Percentiles rank a stretch among this genome's conserved stretches.
phyloP scores from a whole-genome alignment of 2,113 vertebrate species.

The Oryzias woworae region DNA sequence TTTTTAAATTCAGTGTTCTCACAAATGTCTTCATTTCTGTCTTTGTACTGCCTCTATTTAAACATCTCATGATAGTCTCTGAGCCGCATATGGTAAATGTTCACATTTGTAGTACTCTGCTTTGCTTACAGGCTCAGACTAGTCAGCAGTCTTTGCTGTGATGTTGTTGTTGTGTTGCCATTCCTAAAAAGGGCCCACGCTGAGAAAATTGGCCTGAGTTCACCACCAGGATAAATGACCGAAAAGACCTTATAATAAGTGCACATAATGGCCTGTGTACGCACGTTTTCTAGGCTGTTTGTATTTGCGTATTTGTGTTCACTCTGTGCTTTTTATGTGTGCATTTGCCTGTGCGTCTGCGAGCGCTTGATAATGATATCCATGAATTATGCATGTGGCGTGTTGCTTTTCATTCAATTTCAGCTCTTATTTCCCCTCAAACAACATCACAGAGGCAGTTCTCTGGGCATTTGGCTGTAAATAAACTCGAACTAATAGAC shows the following conservation, averaged over 20 bases:
- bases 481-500: constrained; percentile 77
- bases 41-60: constrained; percentile 30
- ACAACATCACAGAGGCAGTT: constrained; percentile 71
- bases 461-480: constrained; percentile 74
- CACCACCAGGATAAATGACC: constrained; percentile 63
- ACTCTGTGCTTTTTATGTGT: constrained; percentile 44
- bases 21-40: constrained; percentile 19
- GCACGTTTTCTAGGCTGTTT: constrained; percentile 30
- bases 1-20: constrained; percentile 18
- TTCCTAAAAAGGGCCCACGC: constrained; percentile 56
- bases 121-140: constrained; percentile 11
- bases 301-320: constrained; percentile 42
- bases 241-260: constrained; percentile 60
- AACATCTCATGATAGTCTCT: constrained; percentile 3
- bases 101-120: constrained; percentile 24
- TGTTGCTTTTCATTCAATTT: constrained; percentile 77
- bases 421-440: constrained; percentile 64
- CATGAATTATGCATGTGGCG: constrained; percentile 74
- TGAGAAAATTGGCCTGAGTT: constrained; percentile 65
- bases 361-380: constrained; percentile 71
- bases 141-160: constrained; percentile 28
- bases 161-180: constrained; percentile 58
- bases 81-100: constrained; percentile 23
- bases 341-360: constrained; percentile 57
- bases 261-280: constrained; percentile 58